These are phyloP conservation scores for Trichonephila clavipes DNA, from an alignment of 1,140 invertebrate species.

Conservation along the genomic window DNA sequence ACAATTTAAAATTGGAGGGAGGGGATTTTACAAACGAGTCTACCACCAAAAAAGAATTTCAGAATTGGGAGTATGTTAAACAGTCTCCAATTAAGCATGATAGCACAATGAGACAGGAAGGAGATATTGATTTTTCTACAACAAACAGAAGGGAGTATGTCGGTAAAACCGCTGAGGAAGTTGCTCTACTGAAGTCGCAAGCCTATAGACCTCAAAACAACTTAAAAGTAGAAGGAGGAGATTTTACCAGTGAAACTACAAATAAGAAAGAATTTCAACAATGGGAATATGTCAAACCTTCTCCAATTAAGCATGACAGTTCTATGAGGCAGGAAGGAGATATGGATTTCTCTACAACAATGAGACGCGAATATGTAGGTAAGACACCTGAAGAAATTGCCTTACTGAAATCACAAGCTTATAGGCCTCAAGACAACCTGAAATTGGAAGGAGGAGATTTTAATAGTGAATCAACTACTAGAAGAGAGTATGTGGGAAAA, in stretches of 20 bases:
- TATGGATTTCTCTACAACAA: constrained; percentile 58
- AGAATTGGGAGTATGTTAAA: constrained; percentile 48
- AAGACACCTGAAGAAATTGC: constrained; percentile 11
- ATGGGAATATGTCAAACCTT: constrained; percentile 31
- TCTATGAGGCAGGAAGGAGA: constrained; percentile 76
- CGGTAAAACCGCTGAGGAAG: not conserved
- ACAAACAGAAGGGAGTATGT: constrained; percentile 79
- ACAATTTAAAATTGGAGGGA: constrained; percentile 40
- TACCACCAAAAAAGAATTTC: constrained; percentile 57
- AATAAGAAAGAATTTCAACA: constrained; percentile 32
- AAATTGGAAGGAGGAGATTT: constrained; percentile 42
- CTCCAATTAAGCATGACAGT: not conserved
- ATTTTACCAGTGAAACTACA: constrained; percentile 48
- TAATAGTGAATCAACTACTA: constrained; percentile 74
- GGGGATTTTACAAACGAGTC: constrained; percentile 27
- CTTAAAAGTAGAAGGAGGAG: constrained; percentile 27
- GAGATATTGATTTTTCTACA: constrained; percentile 81
- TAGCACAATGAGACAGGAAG: constrained; percentile 78
- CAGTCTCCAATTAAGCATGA: constrained; percentile 21
- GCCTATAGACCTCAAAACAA: not conserved
- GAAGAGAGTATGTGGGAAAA: constrained; percentile 12
- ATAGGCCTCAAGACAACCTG: not conserved
- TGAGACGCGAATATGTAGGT: not conserved
- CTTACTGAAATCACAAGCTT: not conserved
- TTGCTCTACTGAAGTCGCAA: constrained; percentile 34